Evolutionary conservation across 2,797 vertebrate species (phyloP), one percentile per base, ranked within the genome.

Genomic region (Galagoides demidoff): DNA sequence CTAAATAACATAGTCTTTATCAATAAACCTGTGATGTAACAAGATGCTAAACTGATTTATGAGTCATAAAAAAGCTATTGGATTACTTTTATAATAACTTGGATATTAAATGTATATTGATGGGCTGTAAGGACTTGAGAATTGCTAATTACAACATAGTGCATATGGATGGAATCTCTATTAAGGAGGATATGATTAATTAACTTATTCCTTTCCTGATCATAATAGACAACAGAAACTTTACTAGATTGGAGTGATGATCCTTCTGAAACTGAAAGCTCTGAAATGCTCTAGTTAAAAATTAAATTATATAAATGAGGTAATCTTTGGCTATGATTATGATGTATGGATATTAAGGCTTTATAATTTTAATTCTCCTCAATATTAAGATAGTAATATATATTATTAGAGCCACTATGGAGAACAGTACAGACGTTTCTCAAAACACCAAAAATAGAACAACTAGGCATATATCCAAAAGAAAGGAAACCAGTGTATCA

Each of bases 121-220:
- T 71, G 2, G 71, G 1, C 25, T 91, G 22, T 49, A 71, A 84
- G 87, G 87, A 83, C 88, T 95, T 88, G 39, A 84, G 76, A 84
- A 63, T 59, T 71, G 17, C 12, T 74, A 52, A 87, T 66, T 90
- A 31, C 77, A n/a, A 70, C 2, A 64, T 45, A 77, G 9, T 68
- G 43, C 14, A 37, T 59, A 34, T 66, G 64, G 29, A 31, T 73
- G 59, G 23, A 83, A 55, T 78, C n/a, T 73, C 43, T 85, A 43
- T 59, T 77, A 85, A 85, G 55, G 37, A 90, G 27, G 85, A 43
- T 23, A 66, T 76, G 29, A 79, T 86, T 92, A 95, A 92, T 10
- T 5, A 17, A 37, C 12, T 7, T 6, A 59, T 63, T 92, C 12
- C 9, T 82, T 94, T 49, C 37, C 7, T 64, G 29, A 61, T 92